Base-by-base conservation (phyloP, 2,888 invertebrate species). In the Liopterus haemorrhoidalis region DNA sequence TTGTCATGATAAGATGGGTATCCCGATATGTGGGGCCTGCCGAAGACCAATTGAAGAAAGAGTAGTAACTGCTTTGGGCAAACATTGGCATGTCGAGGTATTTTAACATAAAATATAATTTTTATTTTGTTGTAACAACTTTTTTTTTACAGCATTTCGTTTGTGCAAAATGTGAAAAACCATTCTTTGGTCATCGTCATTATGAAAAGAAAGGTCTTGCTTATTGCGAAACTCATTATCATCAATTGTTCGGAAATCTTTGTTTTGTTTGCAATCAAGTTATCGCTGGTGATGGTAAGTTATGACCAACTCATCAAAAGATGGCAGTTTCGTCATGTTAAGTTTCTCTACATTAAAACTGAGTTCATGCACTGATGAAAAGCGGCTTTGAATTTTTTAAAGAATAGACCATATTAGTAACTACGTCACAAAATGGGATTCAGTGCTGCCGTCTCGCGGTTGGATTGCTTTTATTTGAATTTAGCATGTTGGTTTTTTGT, bases 1-100 rank as follows among this genome's bases (percentile, higher is more conserved):
- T 41, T 99, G 97, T 65, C 96, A 97, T 64, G 97, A 97, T 69
- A 96, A 97, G 74, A 97, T 99, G 96, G 97, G 97, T 19, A 95
- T 99, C 53, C 97, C 99, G n/a, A 99, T 99, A 57, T 99, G 99
- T 68, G 99, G 97, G 20, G 99, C 99, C 39, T 99, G 99, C 67
- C 85, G 97, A 39, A 84, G 97, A 19, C 99, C 99, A 1, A 97
- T 99, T 55, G 99, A 99, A 68, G 99, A 99, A 68, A 78, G 99
- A 48, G 95, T 99, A 19, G 96, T 99, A 6, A 97, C 97, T 21
- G 99, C 99, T 8, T 73, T 99, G 19, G 99, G 95, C 19, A 96
- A 96, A 70, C 91, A 95, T 65, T 96, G 95, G 95, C 96, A 97
- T 68, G 95, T 96, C 18, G 95, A 95, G 78, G 86, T 86, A 66